These are phyloP conservation scores for Cephalopterus ornatus DNA, from an alignment of 2,113 vertebrate genomes.

Conservation along the genomic window DNA sequence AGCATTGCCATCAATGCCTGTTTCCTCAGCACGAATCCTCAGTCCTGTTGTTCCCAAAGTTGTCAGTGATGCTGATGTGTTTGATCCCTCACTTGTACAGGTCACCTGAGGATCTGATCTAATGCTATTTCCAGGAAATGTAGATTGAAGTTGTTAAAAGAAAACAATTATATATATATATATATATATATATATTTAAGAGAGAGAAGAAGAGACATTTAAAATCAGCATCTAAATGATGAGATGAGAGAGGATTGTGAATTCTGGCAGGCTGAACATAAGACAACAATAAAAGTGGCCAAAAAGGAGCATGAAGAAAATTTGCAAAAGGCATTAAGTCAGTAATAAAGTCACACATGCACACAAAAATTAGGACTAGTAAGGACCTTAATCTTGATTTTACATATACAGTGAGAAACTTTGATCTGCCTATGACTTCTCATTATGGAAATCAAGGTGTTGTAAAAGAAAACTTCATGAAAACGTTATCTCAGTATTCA, in stretches of 20 bases:
- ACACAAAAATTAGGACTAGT: background rate
- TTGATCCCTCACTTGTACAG: background rate
- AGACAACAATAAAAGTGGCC: background rate
- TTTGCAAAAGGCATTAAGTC: rapidly evolving
- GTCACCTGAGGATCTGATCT: background rate
- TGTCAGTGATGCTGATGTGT: background rate
- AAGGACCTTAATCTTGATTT: background rate
- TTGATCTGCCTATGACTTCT: background rate
- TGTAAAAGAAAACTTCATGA: background rate
- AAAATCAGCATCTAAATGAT: background rate
- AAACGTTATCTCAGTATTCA: background rate
- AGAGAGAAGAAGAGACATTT: background rate
- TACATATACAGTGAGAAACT: background rate
- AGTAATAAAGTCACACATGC: background rate
- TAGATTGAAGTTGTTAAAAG: background rate
- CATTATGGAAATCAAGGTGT: background rate
- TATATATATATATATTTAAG: no score
- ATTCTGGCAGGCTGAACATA: background rate
- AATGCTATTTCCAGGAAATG: background rate
- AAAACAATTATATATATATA: no score
- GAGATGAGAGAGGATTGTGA: background rate
- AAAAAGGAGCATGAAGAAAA: background rate
- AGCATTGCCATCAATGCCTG: background rate
- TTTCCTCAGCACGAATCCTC: background rate
- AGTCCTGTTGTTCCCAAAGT: background rate